These are phyloP conservation scores for Brachionus manjavacas DNA, from an alignment of 1,140 invertebrate genomes.

Conservation along the genomic window DNA sequence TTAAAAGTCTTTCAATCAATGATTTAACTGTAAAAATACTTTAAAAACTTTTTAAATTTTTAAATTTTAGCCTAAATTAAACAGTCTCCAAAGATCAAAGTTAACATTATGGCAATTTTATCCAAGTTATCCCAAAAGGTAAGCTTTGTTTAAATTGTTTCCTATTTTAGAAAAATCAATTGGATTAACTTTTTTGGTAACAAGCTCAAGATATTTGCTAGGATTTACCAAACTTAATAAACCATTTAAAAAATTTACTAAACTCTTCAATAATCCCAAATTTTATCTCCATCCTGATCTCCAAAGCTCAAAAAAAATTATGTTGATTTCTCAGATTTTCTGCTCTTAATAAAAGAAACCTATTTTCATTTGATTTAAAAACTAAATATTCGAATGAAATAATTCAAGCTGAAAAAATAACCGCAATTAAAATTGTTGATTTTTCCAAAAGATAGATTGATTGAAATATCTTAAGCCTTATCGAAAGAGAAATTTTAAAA, in stretches of 20 bases:
- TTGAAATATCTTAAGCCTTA: neutral
- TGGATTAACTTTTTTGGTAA: neutral
- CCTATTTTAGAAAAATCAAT: neutral
- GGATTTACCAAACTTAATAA: neutral
- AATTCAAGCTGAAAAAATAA: neutral
- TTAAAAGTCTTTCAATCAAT: too few species aligned
- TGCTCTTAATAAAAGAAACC: neutral
- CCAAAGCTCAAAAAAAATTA: neutral
- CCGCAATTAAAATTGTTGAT: too few species aligned
- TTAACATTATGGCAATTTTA: neutral
- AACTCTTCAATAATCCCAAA: neutral
- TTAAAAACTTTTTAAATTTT: too few species aligned
- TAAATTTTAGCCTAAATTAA: neutral
- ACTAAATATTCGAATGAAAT: neutral
- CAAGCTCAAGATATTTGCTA: neutral
- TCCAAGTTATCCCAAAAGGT: neutral
- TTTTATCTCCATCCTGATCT: neutral
- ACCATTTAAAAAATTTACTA: neutral
- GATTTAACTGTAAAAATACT: too few species aligned
- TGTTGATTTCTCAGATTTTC: neutral
- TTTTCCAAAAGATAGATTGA: neutral
- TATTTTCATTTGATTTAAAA: too few species aligned
- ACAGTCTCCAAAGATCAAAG: neutral
- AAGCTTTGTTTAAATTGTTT: neutral
- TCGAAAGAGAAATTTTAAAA: too few species aligned